phyloP scores from a whole-genome alignment of 2,888 invertebrate genomes.

The Idaea biselata region DNA sequence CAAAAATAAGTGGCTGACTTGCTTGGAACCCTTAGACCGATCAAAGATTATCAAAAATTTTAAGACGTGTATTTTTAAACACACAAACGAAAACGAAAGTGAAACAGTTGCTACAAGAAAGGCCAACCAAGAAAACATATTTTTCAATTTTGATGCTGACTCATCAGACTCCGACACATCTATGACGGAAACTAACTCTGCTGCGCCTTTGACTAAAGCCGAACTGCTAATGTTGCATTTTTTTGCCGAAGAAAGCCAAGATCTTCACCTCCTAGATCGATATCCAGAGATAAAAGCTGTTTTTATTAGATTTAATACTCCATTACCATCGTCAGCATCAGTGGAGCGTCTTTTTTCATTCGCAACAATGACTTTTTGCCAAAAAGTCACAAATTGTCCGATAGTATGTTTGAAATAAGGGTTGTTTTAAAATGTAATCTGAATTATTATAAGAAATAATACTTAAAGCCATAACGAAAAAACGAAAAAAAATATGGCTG shows the following conservation, averaged over 20 bases:
- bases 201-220: slow-evolving; percentile 14
- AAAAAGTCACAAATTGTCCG: slow-evolving; percentile 16
- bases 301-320: slow-evolving; percentile 26
- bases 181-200: slow-evolving; percentile 8
- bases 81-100: slow-evolving; percentile 16
- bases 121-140: slow-evolving; percentile 21
- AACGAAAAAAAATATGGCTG: too few relatives aligned
- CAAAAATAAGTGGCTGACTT: slow-evolving; percentile 20
- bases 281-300: slow-evolving; percentile 26
- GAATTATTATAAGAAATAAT: not conserved
- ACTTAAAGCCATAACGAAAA: too few relatives aligned
- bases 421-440: slow-evolving; percentile 13
- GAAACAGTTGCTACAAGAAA: slow-evolving; percentile 14
- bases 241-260: slow-evolving; percentile 24
- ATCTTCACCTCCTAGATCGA: slow-evolving; percentile 20
- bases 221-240: slow-evolving; percentile 23
- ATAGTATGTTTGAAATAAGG: slow-evolving; percentile 16
- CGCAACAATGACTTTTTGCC: slow-evolving; percentile 11
- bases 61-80: slow-evolving; percentile 20
- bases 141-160: slow-evolving; percentile 21
- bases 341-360: slow-evolving; percentile 24
- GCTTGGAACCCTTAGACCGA: slow-evolving; percentile 17
- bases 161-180: slow-evolving; percentile 14
- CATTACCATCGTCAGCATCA: slow-evolving; percentile 23
- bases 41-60: slow-evolving; percentile 22